These are phyloP conservation scores for Pemphigus obesinymphae DNA, from an alignment of 1,140 invertebrate genomes.

Conservation along the genomic window DNA sequence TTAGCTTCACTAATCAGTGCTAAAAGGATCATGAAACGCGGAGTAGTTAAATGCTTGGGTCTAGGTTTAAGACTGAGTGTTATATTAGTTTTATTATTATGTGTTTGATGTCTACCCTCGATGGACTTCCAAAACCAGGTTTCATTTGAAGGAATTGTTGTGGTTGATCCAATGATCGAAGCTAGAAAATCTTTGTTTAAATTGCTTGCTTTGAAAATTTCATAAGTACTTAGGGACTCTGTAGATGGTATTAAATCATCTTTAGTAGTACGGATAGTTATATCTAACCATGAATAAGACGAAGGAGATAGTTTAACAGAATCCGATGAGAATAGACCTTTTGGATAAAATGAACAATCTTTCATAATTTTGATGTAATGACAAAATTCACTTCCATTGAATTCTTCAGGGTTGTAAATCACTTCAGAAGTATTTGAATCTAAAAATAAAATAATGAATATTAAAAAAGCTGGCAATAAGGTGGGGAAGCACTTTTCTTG, in stretches of 20 bases:
- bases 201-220: constrained; percentile 28
- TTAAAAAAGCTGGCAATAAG: too few relatives aligned
- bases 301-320: constrained; percentile 24
- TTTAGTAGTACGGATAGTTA: constrained; percentile 19
- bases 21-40: constrained; percentile 41
- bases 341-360: constrained; percentile 33
- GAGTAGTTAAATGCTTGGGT: constrained; percentile 27
- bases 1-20: constrained; percentile 41
- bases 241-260: constrained; percentile 25
- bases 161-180: constrained; percentile 1
- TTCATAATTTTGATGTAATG: constrained; percentile 34
- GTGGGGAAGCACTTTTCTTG: too few relatives aligned
- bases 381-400: constrained; percentile 28
- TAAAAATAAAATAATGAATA: background rate
- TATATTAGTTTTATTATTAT: constrained; percentile 27
- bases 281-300: constrained; percentile 18
- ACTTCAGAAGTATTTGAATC: background rate
- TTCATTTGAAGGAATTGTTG: background rate
- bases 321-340: constrained; percentile 22
- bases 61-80: constrained; percentile 21
- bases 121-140: constrained; percentile 33
- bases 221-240: constrained; percentile 9
- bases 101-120: constrained; percentile 7
- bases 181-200: constrained; percentile 24
- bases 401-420: constrained; percentile 18